Evolutionary conservation across 2,888 invertebrate genomes (phyloP).

Genomic region (Dynastes maya): DNA sequence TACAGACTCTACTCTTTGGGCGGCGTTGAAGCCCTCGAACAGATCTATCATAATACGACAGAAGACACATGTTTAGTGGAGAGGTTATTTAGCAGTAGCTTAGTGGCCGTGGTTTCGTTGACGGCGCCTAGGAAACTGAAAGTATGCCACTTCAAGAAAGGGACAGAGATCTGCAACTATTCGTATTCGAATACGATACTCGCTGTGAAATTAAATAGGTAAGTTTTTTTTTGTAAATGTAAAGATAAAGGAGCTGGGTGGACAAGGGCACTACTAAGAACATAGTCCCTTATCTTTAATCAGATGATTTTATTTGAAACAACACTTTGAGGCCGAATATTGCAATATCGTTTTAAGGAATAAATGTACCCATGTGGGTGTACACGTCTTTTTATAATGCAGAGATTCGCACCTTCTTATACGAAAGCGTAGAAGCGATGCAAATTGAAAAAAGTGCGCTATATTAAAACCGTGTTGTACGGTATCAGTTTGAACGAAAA

Average conservation of each 20-base stretch:
- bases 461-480: not conserved
- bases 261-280: too few relatives aligned
- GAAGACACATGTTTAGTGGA: constrained; percentile 95
- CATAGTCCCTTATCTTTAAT: too few relatives aligned
- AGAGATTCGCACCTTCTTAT: too few relatives aligned
- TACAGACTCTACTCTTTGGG: constrained; percentile 89
- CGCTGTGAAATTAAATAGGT: constrained; percentile 95
- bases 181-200: constrained; percentile 95
- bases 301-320: too few relatives aligned
- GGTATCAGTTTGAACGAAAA: too few relatives aligned
- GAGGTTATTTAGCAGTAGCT: constrained; percentile 95
- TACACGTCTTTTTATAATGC: too few relatives aligned
- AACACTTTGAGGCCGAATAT: too few relatives aligned
- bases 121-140: constrained; percentile 92
- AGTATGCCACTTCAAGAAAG: constrained; percentile 98
- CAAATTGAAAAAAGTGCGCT: too few relatives aligned
- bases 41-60: constrained; percentile 88
- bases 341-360: too few relatives aligned
- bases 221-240: constrained; percentile 62
- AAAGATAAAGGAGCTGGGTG: not conserved
- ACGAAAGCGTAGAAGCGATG: too few relatives aligned
- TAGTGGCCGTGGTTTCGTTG: constrained; percentile 95
- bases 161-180: constrained; percentile 98
- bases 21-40: constrained; percentile 88
- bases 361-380: too few relatives aligned